A percentile compares a stretch with the other conserved stretches of the same genome.
These are phyloP conservation scores for Bursaphelenchus mucronatus DNA, from an alignment of 1,140 invertebrate genomes.

Conservation along the genomic window DNA sequence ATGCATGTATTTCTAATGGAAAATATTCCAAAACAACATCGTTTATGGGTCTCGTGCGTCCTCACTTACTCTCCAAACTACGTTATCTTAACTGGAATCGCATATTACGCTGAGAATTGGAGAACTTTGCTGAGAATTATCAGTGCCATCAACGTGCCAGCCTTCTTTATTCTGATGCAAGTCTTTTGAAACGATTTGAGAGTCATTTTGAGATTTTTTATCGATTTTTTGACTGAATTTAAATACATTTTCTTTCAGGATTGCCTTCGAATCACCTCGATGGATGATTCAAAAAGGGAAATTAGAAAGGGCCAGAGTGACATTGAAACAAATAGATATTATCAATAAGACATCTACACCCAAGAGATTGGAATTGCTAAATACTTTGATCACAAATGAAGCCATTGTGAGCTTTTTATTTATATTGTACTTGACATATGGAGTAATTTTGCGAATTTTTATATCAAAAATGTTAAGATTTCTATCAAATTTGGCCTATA, in stretches of 20 bases:
- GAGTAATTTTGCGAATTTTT: constrained; percentile 3
- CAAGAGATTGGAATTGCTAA: constrained; percentile 26
- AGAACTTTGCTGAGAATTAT: constrained; percentile 30
- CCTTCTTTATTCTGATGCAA: constrained; percentile 43
- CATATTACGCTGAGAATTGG: constrained; percentile 43
- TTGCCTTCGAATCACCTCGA: constrained; percentile 48
- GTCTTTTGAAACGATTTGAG: background rate
- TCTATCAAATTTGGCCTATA: too few species aligned
- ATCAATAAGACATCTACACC: constrained; percentile 45
- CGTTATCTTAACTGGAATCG: constrained; percentile 41
- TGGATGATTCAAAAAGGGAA: constrained; percentile 48
- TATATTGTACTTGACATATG: background rate
- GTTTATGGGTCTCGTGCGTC: constrained; percentile 32
- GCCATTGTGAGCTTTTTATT: constrained; percentile 21
- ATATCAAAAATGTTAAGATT: too few species aligned
- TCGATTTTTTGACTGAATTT: background rate
- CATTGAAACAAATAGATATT: constrained; percentile 35
- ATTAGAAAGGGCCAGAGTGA: constrained; percentile 32
- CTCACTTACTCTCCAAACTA: constrained; percentile 54
- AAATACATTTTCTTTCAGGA: constrained; percentile 15
- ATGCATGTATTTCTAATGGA: constrained; percentile 43
- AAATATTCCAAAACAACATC: constrained; percentile 49
- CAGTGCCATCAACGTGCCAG: constrained; percentile 40
- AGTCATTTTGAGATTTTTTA: too few species aligned
- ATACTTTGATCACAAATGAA: constrained; percentile 41